Evolutionary conservation across 2,113 vertebrate genomes (phyloP).

Genomic region (Dasypus novemcinctus): DNA sequence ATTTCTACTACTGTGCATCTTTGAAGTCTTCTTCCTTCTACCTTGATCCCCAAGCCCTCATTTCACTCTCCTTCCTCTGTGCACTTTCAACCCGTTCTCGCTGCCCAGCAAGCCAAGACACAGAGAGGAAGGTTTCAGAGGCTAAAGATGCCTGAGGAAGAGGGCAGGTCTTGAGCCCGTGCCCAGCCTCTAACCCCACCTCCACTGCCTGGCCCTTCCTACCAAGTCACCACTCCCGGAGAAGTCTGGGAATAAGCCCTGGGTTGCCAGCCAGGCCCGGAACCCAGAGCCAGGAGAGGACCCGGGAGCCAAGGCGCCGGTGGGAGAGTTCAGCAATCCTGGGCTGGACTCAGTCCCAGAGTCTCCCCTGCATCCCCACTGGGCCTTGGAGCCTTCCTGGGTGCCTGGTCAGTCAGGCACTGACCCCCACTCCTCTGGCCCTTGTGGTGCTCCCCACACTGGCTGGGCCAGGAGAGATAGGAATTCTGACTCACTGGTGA

Average conservation of each 20-base stretch:
- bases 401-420: not conserved
- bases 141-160: not conserved
- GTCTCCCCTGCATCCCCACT: not conserved
- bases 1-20: not conserved
- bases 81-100: not conserved
- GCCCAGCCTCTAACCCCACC: not conserved
- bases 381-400: not conserved
- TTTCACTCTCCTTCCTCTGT: not conserved
- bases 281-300: not conserved
- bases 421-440: not conserved
- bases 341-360: not conserved
- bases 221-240: not conserved
- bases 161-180: not conserved
- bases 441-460: not conserved
- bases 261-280: not conserved
- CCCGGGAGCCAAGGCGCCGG: not conserved
- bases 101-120: not conserved
- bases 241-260: not conserved
- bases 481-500: constrained; percentile 22
- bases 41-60: not conserved
- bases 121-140: not conserved
- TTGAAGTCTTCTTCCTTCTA: not conserved
- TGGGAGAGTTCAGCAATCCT: not conserved
- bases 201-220: not conserved
- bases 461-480: not conserved